These are phyloP conservation scores for Harpagifer antarcticus DNA, from an alignment of 2,797 vertebrate species.

Conservation along the genomic window DNA sequence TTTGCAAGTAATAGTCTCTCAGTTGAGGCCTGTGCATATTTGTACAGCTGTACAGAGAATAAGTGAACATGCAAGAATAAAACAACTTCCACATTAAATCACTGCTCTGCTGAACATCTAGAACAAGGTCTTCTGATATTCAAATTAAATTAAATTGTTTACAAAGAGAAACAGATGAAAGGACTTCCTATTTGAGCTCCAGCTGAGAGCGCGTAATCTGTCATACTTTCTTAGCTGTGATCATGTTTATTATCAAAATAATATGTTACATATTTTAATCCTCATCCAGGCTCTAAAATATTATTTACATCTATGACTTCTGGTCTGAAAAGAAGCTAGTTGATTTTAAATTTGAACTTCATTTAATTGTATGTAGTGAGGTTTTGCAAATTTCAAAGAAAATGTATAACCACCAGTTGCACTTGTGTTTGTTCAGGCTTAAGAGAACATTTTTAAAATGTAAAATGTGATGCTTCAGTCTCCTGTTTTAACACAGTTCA, in stretches of 20 bases:
- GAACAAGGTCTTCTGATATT: constrained; percentile 23
- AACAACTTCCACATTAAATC: constrained; percentile 50
- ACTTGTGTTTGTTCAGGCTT: not conserved
- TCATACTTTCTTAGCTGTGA: no score
- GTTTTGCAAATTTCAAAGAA: no score
- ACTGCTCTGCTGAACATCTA: constrained; percentile 39
- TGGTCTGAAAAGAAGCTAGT: no score
- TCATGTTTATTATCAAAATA: no score
- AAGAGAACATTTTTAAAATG: not conserved
- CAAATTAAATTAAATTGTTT: constrained; percentile 9
- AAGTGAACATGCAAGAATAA: constrained; percentile 13
- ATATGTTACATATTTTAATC: not conserved
- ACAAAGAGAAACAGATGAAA: constrained; percentile 57
- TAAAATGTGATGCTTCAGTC: not conserved
- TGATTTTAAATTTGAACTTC: no score
- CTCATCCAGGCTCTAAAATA: not conserved
- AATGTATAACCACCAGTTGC: not conserved
- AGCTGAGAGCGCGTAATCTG: not conserved
- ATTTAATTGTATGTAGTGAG: no score
- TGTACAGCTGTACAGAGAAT: constrained; percentile 67
- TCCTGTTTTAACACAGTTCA: not conserved
- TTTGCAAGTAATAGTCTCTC: constrained; percentile 52
- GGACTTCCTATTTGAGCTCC: constrained; percentile 56
- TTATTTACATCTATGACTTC: not conserved
- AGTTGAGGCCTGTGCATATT: constrained; percentile 57